Base-by-base conservation (phyloP, 2,797 vertebrate species). In the Paramormyrops hopkinsi region DNA sequence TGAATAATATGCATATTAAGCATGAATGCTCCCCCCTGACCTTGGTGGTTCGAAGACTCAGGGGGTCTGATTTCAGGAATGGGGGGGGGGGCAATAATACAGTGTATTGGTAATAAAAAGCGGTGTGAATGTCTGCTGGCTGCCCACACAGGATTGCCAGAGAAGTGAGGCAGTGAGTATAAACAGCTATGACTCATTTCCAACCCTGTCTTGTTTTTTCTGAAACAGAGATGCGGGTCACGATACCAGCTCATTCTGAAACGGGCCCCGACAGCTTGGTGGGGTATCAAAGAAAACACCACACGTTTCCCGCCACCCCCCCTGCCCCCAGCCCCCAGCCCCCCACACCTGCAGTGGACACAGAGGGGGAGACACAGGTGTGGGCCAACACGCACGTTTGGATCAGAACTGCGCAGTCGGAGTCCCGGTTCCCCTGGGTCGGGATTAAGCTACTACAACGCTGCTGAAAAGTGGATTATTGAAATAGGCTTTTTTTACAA, bases 181-280 rank as follows among this genome's bases (percentile, higher is more conserved):
- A 62, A 88, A 88, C 86, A 48, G 56, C 56, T 19, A 46, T 89
- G 59, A 86, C 56, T 89, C 59, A 73, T 89, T 84, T 86, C 82
- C 29, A 62, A 19, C 19, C 88, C 22, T 19, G 8, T 79, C 73
- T 88, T 88, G 73, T 89, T 89, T 62, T 89, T 89, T 62, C 29
- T 48, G 76, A 89, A 89, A 89, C 88, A 84, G 88, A 62, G n/a
- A 46, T 69, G 44, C 41, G 88, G 59, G 53, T n/a, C 14, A 76
- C n/a, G 3, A n/a, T 29, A 17, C 48, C 33, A 76, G 17, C 44
- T 88, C 73, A 88, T 88, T 88, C 88, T 83, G 88, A 88, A 88
- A 88, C 73, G n/a, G 51, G 73, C 19, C 19, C 53, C 88, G 33
- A 9, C 46, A 19, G 33, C 37, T 22, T 62, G 62, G 44, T n/a